phyloP scores from a whole-genome alignment of 2,797 vertebrate genomes.

The Buphagus erythrorhynchus region DNA sequence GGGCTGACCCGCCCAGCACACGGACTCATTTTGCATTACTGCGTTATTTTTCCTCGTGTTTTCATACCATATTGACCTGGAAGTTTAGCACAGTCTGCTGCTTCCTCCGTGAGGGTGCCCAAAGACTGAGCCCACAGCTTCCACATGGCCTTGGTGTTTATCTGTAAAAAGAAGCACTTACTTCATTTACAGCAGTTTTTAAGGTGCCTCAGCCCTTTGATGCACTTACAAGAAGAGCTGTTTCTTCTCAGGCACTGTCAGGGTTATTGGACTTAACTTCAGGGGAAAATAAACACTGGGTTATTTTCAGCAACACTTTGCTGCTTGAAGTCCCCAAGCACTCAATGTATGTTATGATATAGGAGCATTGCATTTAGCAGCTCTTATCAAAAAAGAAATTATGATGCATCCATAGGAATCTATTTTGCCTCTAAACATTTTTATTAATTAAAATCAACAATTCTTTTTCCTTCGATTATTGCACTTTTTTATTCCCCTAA shows the following conservation, averaged over 20 bases:
- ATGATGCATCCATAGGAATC: neutral
- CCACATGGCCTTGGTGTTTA: neutral
- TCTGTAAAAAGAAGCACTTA: neutral
- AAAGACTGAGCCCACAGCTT: neutral
- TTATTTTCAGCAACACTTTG: neutral
- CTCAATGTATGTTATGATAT: neutral
- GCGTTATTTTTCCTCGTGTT: fast-evolving
- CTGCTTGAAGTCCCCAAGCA: neutral
- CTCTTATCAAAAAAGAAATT: neutral
- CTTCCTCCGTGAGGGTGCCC: neutral
- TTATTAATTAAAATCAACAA: neutral
- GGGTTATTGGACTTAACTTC: neutral
- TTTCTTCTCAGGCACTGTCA: neutral
- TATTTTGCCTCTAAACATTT: neutral
- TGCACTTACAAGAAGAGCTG: neutral
- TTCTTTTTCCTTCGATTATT: neutral
- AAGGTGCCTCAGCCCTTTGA: neutral
- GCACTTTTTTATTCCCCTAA: neutral
- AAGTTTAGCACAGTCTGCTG: neutral
- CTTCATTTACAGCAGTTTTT: neutral
- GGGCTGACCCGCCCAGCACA: neutral
- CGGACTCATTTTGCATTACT: neutral
- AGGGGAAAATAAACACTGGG: neutral
- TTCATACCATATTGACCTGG: neutral
- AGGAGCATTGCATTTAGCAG: neutral